phyloP scores from a whole-genome alignment of 1,140 invertebrate species.

The Samia ricini region DNA sequence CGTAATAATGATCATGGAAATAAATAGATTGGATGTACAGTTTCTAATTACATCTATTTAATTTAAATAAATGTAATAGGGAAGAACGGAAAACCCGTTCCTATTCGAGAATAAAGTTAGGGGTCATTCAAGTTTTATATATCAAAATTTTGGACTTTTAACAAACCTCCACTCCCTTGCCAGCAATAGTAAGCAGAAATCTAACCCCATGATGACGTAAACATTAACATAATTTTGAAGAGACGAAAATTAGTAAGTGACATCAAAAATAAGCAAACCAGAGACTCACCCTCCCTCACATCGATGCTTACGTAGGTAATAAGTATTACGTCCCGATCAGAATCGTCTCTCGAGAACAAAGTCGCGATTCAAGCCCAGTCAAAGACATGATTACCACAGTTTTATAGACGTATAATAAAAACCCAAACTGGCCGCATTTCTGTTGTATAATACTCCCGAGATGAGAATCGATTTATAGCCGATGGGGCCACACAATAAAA shows the following conservation, averaged over 20 bases:
- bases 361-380: slow-evolving; percentile 39
- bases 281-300: too few species aligned
- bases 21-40: not conserved
- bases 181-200: too few species aligned
- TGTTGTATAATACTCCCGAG: slow-evolving; percentile 44
- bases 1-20: not conserved
- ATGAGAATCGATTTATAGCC: slow-evolving; percentile 41
- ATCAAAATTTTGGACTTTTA: too few species aligned
- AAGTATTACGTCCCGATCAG: too few species aligned
- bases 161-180: too few species aligned
- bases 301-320: too few species aligned
- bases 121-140: too few species aligned
- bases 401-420: slow-evolving; percentile 67
- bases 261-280: too few species aligned
- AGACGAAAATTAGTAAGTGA: too few species aligned
- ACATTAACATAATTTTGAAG: too few species aligned
- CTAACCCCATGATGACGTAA: too few species aligned
- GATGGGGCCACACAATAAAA: slow-evolving; percentile 52
- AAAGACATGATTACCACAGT: slow-evolving; percentile 57
- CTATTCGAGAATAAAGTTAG: slow-evolving; percentile 35
- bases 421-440: slow-evolving; percentile 55
- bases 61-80: slow-evolving; percentile 34
- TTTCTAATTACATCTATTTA: not conserved
- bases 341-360: slow-evolving; percentile 48
- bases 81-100: slow-evolving; percentile 43